Conservation (phyloP, 2,888 invertebrate genomes). For the Micoletzkya japonica region DNA sequence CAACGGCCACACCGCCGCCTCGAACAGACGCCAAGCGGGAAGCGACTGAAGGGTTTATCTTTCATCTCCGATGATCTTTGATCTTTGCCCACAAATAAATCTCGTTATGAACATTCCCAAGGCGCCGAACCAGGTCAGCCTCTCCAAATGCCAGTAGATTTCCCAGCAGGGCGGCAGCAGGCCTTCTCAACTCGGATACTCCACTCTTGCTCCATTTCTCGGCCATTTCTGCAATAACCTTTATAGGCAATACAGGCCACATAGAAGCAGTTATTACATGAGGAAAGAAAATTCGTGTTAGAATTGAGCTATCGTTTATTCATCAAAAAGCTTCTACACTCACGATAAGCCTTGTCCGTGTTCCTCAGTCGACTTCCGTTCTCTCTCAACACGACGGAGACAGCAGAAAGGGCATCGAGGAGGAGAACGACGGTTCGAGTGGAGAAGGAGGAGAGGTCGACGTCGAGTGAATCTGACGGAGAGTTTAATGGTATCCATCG, state of each 20-base stretch:
- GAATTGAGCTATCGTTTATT: not conserved
- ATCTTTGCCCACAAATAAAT: too few relatives aligned
- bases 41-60: not conserved
- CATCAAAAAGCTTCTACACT: conserved; percentile 10
- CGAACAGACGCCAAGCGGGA: conserved; percentile 9
- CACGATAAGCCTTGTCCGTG: conserved; percentile 3
- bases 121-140: not conserved
- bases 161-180: conserved; percentile 3
- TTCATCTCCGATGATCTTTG: too few relatives aligned
- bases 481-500: not conserved
- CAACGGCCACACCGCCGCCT: conserved; percentile 16
- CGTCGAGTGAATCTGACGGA: not conserved
- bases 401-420: conserved; percentile 7
- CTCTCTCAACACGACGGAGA: not conserved
- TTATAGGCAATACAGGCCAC: too few relatives aligned
- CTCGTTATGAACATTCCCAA: too few relatives aligned
- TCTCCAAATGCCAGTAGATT: conserved; percentile 20
- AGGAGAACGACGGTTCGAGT: conserved; percentile 9
- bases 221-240: not conserved
- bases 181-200: not conserved
- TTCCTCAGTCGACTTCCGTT: too few relatives aligned
- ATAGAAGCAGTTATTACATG: too few relatives aligned
- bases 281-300: too few relatives aligned
- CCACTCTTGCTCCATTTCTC: not conserved
- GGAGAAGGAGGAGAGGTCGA: not conserved